Evolutionary conservation across 2,888 invertebrate species (phyloP), one percentile per base, ranked within the genome.

Genomic region (Rotaria sp.): DNA sequence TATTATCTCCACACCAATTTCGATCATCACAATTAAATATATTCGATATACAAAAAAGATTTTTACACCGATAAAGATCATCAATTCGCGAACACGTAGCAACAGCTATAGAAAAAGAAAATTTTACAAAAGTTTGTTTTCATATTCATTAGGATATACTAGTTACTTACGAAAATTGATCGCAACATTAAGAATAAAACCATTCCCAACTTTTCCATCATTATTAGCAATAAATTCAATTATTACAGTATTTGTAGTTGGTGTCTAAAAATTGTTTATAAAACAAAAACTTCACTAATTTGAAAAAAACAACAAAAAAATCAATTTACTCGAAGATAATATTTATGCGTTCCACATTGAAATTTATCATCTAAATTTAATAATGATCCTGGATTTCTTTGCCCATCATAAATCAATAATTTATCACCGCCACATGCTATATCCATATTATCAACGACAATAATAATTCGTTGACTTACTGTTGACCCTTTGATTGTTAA

Each of bases 361-460:
- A 2, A 35, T 67, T 35, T 5, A 15, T 67, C 67, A 18, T 30
- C 18, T 67, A 4, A 5, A 67, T 67, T 67, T 21, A 67, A 18
- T 67, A 67, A 67, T 35, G 35, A 67, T 35, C 3, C 1, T 35
- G 13, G 21, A 35, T 35, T 18, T 67, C 18, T 35, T 67, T 67
- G 13, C 5, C 67, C 67, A 35, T 67, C 67, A 35, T 67, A 67
- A 67, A 67, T 67, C 35, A 67, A 35, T 67, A 67, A 21, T 67
- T 67, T 67, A 67, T 67, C 67, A 67, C 67, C 67, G 13, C 35
- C 18, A 67, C 67, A 67, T 18, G 41, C 75, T 10, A 80, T 80
- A 80, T 80, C 75, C 75, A 80, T 80, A 26, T 80, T 80, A 45
- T 80, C 75, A 80, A 80, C 8, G 8, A 80, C 75, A 24, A 80